These are phyloP conservation scores for Sturnira hondurensis DNA, from an alignment of 2,113 vertebrate species.

Conservation along the genomic window DNA sequence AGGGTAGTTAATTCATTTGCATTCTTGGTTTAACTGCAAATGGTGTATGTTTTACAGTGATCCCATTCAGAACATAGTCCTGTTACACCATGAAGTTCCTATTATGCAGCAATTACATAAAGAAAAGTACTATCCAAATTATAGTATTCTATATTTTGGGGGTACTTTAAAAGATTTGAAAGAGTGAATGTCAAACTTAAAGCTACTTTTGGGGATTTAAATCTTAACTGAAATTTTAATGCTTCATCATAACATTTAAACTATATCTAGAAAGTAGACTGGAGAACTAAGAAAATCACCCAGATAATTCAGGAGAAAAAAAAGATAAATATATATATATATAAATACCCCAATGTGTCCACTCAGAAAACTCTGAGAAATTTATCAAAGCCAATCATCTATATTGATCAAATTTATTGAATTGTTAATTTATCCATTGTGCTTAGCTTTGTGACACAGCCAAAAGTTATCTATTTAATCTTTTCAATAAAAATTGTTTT, in stretches of 20 bases:
- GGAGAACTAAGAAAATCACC: constrained; percentile 59
- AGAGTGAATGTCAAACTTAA: constrained; percentile 53
- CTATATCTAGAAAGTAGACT: constrained; percentile 73
- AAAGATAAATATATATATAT: neutral
- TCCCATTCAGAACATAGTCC: constrained; percentile 20
- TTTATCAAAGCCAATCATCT: constrained; percentile 55
- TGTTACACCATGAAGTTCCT: constrained; percentile 23
- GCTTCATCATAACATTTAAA: constrained; percentile 63
- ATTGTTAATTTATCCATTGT: constrained; percentile 64
- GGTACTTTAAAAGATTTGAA: constrained; percentile 37
- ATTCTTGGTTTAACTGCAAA: constrained; percentile 55
- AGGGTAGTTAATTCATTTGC: constrained; percentile 15
- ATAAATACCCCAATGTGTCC: constrained; percentile 47
- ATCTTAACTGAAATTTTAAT: constrained; percentile 69
- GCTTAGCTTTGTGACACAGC: constrained; percentile 69
- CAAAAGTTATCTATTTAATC: constrained; percentile 73
- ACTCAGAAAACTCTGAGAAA: constrained; percentile 53
- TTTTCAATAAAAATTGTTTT: constrained; percentile 73
- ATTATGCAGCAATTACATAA: constrained; percentile 30
- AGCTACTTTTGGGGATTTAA: constrained; percentile 57
- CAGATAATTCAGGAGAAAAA: constrained; percentile 39
- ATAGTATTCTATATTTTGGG: constrained; percentile 19
- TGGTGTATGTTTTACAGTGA: constrained; percentile 51
- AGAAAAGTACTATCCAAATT: constrained; percentile 41
- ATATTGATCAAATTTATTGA: constrained; percentile 58